Conservation (phyloP, 2,797 vertebrate genomes). For the Luscinia luscinia region DNA sequence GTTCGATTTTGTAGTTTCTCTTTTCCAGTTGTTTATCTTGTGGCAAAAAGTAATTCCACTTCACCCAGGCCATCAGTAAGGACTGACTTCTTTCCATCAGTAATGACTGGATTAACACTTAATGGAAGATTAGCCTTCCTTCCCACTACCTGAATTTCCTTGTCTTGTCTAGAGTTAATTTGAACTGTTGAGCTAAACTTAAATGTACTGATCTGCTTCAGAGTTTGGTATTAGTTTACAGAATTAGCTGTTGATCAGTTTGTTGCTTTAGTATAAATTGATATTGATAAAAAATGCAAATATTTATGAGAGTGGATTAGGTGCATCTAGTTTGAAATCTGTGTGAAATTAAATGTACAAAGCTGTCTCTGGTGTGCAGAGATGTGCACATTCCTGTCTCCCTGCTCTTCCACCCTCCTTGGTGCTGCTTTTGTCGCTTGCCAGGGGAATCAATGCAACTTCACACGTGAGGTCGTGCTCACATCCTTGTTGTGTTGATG, state of each 20-base stretch:
- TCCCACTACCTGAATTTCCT: not conserved
- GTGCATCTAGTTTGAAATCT: not conserved
- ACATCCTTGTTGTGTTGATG: not conserved
- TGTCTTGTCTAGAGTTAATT: not conserved
- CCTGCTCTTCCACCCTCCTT: not conserved
- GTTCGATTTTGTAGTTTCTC: not conserved
- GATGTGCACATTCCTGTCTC: not conserved
- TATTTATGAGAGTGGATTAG: not conserved
- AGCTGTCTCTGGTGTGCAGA: not conserved
- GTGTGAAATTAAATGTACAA: not conserved
- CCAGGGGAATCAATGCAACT: accelerated
- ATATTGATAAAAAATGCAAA: not conserved
- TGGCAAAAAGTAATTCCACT: conserved; percentile 29
- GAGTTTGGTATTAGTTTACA: not conserved
- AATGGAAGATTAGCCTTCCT: conserved; percentile 11
- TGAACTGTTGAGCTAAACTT: not conserved
- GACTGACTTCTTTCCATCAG: not conserved
- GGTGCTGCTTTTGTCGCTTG: not conserved
- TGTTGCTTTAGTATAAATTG: not conserved
- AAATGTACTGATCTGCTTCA: not conserved
- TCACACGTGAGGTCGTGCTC: accelerated
- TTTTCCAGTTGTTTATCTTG: conserved; percentile 5
- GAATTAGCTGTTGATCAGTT: not conserved
- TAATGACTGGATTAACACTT: not conserved
- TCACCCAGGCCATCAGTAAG: not conserved